Conservation (phyloP, 2,797 vertebrate species). For the Lepidocolaptes lacrymiger region DNA sequence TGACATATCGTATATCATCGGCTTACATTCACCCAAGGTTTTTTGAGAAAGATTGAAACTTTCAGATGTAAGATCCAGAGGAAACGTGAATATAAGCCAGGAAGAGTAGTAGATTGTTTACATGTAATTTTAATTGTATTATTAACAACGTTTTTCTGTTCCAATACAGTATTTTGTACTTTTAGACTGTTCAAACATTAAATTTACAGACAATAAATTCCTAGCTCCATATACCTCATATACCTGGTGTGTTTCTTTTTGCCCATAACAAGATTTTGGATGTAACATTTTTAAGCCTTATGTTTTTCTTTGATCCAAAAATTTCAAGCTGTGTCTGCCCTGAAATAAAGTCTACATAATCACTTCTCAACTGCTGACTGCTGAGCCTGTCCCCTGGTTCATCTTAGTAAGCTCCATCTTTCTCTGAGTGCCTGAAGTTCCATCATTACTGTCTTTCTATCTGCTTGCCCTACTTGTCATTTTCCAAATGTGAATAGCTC, state of each 20-base stretch:
- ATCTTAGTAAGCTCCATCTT: neutral
- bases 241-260: neutral
- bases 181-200: neutral
- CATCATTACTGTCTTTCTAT: neutral
- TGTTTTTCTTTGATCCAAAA: neutral
- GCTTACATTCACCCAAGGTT: accelerated
- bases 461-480: neutral
- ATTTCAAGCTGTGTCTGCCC: neutral
- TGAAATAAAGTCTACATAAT: neutral
- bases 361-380: neutral
- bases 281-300: neutral
- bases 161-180: neutral
- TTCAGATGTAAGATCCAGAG: neutral
- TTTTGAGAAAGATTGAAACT: neutral
- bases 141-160: neutral
- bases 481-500: neutral
- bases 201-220: neutral
- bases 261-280: neutral
- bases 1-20: neutral
- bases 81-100: neutral
- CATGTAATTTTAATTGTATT: neutral
- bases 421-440: neutral
- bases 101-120: neutral
- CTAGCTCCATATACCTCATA: neutral
- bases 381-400: neutral